Conservation (phyloP, 2,797 vertebrate genomes). For the Yasuhikotakia modesta region DNA sequence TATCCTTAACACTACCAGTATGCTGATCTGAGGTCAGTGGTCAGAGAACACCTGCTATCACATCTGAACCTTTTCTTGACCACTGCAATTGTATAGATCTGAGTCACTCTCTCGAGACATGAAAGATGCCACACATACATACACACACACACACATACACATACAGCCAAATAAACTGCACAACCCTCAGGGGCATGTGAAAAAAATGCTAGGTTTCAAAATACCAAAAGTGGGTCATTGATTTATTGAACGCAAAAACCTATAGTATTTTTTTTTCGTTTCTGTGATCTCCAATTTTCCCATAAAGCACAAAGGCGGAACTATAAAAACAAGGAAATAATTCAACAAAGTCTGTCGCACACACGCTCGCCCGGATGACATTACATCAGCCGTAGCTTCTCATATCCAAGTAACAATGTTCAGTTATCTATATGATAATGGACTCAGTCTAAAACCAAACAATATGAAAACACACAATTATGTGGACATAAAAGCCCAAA, state of each 20-base stretch:
- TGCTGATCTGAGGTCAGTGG: conserved; percentile 16
- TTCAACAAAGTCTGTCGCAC: conserved; percentile 36
- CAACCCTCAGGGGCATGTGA: conserved; percentile 30
- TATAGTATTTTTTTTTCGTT: conserved; percentile 38
- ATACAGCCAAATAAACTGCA: conserved; percentile 55
- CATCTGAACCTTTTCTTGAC: conserved; percentile 20
- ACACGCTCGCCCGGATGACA: conserved; percentile 55
- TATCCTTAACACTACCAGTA: conserved; percentile 7
- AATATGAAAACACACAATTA: conserved; percentile 65
- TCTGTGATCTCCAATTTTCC: conserved; percentile 39
- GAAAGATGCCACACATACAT: conserved; percentile 1
- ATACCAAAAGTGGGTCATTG: conserved; percentile 54
- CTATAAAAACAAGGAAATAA: conserved; percentile 41
- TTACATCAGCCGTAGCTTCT: conserved; percentile 61
- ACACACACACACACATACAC: conserved; percentile 47
- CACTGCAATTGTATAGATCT: conserved; percentile 22
- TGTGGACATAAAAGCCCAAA: conserved; percentile 48
- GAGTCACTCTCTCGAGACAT: conserved; percentile 21
- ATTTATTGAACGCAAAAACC: conserved; percentile 54
- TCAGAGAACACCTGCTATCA: conserved; percentile 15
- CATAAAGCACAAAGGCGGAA: conserved; percentile 45
- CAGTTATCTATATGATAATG: conserved; percentile 80
- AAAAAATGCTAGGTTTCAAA: conserved; percentile 48
- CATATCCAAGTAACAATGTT: conserved; percentile 68
- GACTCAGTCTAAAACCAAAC: conserved; percentile 59